Evolutionary conservation across 2,797 vertebrate species (phyloP).

Genomic region (Paguma larvata): DNA sequence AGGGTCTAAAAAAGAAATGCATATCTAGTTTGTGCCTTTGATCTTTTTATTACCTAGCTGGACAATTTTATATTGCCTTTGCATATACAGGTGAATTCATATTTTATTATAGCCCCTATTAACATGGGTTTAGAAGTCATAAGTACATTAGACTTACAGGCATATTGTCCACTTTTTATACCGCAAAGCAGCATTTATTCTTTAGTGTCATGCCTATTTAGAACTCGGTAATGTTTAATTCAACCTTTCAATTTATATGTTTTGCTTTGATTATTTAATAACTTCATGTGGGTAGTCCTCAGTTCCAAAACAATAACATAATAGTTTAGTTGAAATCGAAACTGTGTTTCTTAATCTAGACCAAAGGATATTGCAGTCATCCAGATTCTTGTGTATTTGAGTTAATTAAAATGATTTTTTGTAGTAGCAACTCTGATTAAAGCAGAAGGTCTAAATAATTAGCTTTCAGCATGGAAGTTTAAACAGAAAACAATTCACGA

Average conservation of each 20-base stretch:
- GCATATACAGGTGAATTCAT: neutral
- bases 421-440: slow-evolving; percentile 65
- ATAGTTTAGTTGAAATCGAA: slow-evolving; percentile 64
- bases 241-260: slow-evolving; percentile 28
- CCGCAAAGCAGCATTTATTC: slow-evolving; percentile 14
- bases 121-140: neutral
- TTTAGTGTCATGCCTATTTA: slow-evolving; percentile 41
- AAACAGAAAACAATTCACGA: slow-evolving; percentile 42
- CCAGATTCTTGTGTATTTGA: slow-evolving; percentile 67
- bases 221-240: slow-evolving; percentile 46
- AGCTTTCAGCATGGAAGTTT: slow-evolving; percentile 51
- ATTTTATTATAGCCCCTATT: neutral
- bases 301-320: slow-evolving; percentile 58
- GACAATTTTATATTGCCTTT: neutral
- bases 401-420: slow-evolving; percentile 77
- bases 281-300: slow-evolving; percentile 43
- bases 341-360: slow-evolving; percentile 68
- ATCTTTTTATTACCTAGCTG: neutral
- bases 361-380: slow-evolving; percentile 9
- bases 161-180: neutral
- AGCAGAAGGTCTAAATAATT: slow-evolving; percentile 71
- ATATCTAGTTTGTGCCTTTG: neutral
- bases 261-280: slow-evolving; percentile 64
- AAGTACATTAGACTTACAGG: slow-evolving; percentile 22
- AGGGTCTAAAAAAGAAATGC: slow-evolving; percentile 48